phyloP scores from a whole-genome alignment of 2,797 vertebrate species.

The Neomorphus geoffroyi region DNA sequence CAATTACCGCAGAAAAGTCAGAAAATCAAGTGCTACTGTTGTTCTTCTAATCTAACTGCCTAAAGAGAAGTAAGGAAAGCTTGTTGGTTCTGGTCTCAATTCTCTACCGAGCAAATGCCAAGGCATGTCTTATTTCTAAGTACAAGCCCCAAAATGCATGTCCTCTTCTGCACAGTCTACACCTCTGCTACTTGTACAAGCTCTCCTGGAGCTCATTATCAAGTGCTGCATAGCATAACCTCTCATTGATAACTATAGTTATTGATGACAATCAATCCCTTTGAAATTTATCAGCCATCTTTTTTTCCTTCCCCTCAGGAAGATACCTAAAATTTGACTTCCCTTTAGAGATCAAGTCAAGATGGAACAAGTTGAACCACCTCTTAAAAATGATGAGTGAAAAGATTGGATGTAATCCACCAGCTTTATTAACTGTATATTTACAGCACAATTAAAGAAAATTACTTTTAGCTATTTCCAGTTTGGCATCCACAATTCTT shows the following conservation, averaged over 20 bases:
- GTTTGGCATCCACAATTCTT: constrained; percentile 3
- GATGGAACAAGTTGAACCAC: constrained; percentile 19
- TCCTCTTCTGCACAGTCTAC: not conserved
- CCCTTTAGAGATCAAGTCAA: constrained; percentile 46
- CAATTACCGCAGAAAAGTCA: not conserved
- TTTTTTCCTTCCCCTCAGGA: constrained; percentile 36
- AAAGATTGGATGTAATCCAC: constrained; percentile 37
- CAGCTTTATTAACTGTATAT: constrained; percentile 35
- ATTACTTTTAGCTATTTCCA: constrained; percentile 49
- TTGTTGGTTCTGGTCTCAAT: not conserved
- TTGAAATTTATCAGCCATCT: constrained; percentile 62
- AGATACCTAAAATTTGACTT: constrained; percentile 32
- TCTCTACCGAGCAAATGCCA: not conserved
- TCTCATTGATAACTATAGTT: not conserved
- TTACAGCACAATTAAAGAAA: constrained; percentile 45
- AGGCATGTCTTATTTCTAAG: not conserved
- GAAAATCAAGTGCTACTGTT: not conserved
- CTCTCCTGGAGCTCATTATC: not conserved
- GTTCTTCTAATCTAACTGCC: not conserved
- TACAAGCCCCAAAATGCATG: not conserved
- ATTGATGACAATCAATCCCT: constrained; percentile 33
- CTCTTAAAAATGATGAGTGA: constrained; percentile 30
- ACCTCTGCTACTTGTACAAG: not conserved
- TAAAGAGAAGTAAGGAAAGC: not conserved
- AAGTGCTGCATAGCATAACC: not conserved